Percentiles rank a stretch among this genome's conserved stretches.
Conservation (phyloP, 64 coral and sea anemone species). For the Catalaphyllia jardinei region DNA sequence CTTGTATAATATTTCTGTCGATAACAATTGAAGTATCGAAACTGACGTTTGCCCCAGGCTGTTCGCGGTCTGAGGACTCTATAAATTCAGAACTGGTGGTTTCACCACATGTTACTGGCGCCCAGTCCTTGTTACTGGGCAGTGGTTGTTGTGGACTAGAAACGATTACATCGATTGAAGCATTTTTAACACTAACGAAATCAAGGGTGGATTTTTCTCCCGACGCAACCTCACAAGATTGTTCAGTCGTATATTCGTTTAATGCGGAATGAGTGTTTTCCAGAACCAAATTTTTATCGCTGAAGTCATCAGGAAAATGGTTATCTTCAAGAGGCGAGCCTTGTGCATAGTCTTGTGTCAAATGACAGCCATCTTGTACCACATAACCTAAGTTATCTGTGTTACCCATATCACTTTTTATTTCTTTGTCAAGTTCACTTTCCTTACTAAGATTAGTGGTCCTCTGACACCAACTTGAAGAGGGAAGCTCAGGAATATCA, state of each 20-base stretch:
- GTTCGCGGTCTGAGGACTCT: conserved; percentile 25
- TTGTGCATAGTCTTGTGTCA: not conserved
- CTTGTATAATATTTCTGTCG: conserved; percentile 61
- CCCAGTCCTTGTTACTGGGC: not conserved
- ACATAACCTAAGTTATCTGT: not conserved
- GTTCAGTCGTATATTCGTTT: not conserved
- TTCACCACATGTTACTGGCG: conserved; percentile 16
- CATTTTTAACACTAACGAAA: not conserved
- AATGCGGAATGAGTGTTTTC: not conserved
- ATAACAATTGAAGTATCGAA: conserved; percentile 27
- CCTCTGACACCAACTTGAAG: not conserved
- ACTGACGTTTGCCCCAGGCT: not conserved
- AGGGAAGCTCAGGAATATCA: not conserved
- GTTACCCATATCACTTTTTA: not conserved
- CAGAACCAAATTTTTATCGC: not conserved
- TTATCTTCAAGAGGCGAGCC: not conserved
- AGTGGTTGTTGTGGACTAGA: not conserved
- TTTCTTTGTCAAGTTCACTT: not conserved
- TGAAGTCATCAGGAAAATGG: too few species aligned
- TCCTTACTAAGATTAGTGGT: not conserved
- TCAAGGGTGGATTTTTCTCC: not conserved
- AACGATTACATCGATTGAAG: not conserved
- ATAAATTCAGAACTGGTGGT: not conserved
- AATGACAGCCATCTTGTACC: not conserved
- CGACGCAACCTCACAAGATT: not conserved